Conservation (phyloP, 1,140 invertebrate species). For the Laupala kohalensis region DNA sequence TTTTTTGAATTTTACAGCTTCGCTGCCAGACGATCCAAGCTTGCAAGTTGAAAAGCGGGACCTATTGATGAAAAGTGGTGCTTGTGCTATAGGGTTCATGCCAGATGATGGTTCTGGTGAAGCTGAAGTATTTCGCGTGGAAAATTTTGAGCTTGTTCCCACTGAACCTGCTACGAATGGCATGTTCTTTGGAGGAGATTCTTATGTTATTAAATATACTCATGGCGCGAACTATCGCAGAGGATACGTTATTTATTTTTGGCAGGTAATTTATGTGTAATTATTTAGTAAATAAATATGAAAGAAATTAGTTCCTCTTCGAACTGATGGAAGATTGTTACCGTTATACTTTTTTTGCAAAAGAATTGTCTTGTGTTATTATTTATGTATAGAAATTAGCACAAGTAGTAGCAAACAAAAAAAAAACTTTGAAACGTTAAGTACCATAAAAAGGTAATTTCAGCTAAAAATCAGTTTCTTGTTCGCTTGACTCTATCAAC, state of each 20-base stretch:
- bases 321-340: too few relatives aligned
- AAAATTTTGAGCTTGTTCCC: constrained; percentile 41
- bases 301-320: too few relatives aligned
- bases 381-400: background rate
- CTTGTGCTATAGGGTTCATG: constrained; percentile 51
- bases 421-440: too few relatives aligned
- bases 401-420: too few relatives aligned
- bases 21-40: constrained; percentile 19
- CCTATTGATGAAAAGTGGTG: constrained; percentile 27
- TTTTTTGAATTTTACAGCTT: too few relatives aligned
- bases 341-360: too few relatives aligned
- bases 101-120: constrained; percentile 52
- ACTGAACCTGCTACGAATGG: constrained; percentile 41
- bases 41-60: constrained; percentile 25
- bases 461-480: too few relatives aligned
- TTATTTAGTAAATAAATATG: too few relatives aligned
- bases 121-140: constrained; percentile 35
- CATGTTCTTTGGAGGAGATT: constrained; percentile 61
- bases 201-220: constrained; percentile 62
- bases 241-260: constrained; percentile 54
- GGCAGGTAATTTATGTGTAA: too few relatives aligned
- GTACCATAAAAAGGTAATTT: too few relatives aligned
- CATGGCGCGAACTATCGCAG: constrained; percentile 38
- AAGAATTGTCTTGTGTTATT: too few relatives aligned
- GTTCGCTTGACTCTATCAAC: too few relatives aligned